Base-by-base conservation (phyloP, 1,140 invertebrate species). In the Drosophila teissieri region DNA sequence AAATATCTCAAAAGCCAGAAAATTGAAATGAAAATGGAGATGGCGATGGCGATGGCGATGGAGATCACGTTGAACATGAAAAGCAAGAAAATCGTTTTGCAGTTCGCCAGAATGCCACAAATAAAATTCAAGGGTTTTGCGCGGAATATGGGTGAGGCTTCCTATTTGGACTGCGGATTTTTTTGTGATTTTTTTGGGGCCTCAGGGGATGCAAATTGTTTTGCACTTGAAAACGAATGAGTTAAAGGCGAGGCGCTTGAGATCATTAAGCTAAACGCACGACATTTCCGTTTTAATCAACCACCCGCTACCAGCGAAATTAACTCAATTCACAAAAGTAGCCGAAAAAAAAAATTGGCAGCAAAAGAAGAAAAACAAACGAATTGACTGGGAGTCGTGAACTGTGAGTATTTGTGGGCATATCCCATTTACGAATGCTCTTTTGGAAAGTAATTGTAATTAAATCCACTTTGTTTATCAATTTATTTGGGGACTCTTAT, bases 231-330 rank as follows among this genome's bases (percentile, higher is more conserved):
- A 78, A 74, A 39, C 54, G 44, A 68, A 44, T 49, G 76, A 57
- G 39, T 60, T 63, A 49, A 54, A 62, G 74, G 42, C 64, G 48
- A 67, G 51, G 79, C 68, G 78, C 61, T 56, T 57, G 61, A 62
- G 48, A 74, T 72, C 73, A 84, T 83, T 84, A 83, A 76, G 80
- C 52, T 75, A 72, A 84, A 80, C 62, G 76, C 72, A 85, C 78
- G 82, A 79, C 81, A 85, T 85, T 81, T 85, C 81, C 80, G 80
- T 78, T 88, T 82, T 88, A 89, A 88, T 89, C 84, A 88, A 88
- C 67, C 83, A 83, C 80, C 84, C 83, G 83, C 84, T 86, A 79
- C 55, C 73, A 70, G 39, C 57, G 17, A 81, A 72, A 65, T 74
- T 69, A 73, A 76, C 62, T 76, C 45, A 48, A 79, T 79, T 64